Conservation (phyloP, 2,888 invertebrate species). For the Cetonia aurata region DNA sequence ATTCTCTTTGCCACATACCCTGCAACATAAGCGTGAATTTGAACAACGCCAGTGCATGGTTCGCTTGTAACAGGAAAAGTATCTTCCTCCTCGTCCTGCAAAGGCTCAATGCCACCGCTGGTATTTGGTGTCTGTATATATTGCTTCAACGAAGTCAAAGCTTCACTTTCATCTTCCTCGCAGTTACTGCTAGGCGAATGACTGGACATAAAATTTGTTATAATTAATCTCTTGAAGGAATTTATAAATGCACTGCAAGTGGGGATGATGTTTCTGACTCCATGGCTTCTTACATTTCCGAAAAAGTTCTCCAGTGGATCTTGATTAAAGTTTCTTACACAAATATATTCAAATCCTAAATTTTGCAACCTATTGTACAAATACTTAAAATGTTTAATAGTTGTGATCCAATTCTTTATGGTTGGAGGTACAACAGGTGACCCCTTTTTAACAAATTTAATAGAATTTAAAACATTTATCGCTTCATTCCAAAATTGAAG, state of each 20-base stretch:
- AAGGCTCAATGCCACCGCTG: not conserved
- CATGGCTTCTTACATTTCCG: not conserved
- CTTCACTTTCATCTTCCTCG: conserved; percentile 3
- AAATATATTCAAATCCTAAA: not conserved
- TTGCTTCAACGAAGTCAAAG: not conserved
- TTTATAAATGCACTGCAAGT: not conserved
- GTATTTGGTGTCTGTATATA: not conserved
- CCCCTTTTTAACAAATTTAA: not conserved
- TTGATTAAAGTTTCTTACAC: not conserved
- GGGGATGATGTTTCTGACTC: not conserved
- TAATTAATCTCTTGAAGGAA: not conserved
- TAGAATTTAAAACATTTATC: not conserved
- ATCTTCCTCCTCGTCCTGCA: not conserved
- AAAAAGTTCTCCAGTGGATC: conserved; percentile 7
- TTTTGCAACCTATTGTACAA: not conserved
- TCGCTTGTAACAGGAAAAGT: not conserved
- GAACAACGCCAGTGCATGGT: not conserved
- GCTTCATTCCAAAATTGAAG: conserved; percentile 12
- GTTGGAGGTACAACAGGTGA: not conserved
- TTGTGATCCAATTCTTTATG: not conserved
- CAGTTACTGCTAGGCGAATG: conserved; percentile 1
- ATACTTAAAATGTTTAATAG: not conserved
- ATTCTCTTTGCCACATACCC: conserved; percentile 3
- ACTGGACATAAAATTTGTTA: conserved; percentile 3
- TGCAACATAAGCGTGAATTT: conserved; percentile 2